Base-by-base conservation (phyloP, 2,797 vertebrate genomes). In the Betta splendens region DNA sequence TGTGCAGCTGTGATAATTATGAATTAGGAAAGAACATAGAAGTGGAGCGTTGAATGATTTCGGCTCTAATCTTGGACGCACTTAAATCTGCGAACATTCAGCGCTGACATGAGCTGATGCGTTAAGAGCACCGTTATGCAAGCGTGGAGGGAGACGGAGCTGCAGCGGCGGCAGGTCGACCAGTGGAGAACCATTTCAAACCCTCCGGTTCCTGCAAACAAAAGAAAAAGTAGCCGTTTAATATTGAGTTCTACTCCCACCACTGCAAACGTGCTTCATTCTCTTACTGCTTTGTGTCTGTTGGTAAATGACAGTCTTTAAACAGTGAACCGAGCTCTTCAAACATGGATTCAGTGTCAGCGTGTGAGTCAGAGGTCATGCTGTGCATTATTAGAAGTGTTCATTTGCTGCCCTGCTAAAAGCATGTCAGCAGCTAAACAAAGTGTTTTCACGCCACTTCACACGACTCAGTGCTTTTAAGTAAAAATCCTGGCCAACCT, bases 321-420 rank as follows among this genome's bases (percentile, higher is more conserved):
- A 40, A 23, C 32, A 9, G 17, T 11, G 23, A 45, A 20, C 9
- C 0, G 17, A 44, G 22, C 22, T 49, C n/a, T 0, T 17, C 17
- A 39, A 46, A 25, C 46, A 35, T 6, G 40, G 9, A 40, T 49
- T 56, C 23, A n/a, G 43, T 23, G 15, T 45, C 2, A 23, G 37
- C 40, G 51, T 20, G 32, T 23, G 22, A 18, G 38, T 51, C 22
- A 31, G n/a, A 52, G 11, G 40, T 54, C 61, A 32, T 18, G 5
- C 25, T 9, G 8, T 12, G 28, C 2, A 2, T 55, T 15, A n/a
- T 37, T 18, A 6, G 13, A 3, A 32, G 57, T 15, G 15, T 48
- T 37, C 11, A 29, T 65, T 48, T 20, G 12, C 36, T 16, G 43
- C 21, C 50, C 25, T n/a, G 31, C 37, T 43, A 36, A 53, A 70